A percentile compares a stretch with the other conserved stretches of the same genome.
Evolutionary conservation across 1,140 invertebrate species (phyloP).

Genomic region (Globodera rostochiensis): DNA sequence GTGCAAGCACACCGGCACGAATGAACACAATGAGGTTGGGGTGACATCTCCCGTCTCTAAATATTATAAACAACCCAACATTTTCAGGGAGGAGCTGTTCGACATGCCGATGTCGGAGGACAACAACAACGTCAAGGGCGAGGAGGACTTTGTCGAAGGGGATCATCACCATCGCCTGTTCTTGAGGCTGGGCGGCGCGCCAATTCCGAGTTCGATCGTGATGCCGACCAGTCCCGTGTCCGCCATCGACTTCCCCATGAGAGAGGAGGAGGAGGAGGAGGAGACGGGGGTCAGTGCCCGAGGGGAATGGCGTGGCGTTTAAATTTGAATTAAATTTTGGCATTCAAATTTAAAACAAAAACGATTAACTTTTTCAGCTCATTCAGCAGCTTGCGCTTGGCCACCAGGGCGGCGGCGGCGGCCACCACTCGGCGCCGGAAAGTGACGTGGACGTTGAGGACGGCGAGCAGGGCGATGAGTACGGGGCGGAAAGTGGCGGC

Average conservation of each 20-base stretch:
- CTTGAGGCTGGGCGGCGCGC: slow-evolving; percentile 1
- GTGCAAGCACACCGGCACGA: slow-evolving; percentile 21
- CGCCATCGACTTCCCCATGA: slow-evolving; percentile 27
- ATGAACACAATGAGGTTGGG: slow-evolving; percentile 1
- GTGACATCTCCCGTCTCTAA: background rate
- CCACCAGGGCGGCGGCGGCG: background rate
- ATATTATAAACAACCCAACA: background rate
- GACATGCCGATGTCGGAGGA: background rate
- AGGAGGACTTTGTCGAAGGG: background rate
- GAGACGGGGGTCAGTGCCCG: background rate
- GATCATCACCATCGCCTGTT: background rate
- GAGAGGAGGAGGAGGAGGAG: slow-evolving; percentile 24
- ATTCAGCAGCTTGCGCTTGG: slow-evolving; percentile 7
- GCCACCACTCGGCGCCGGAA: slow-evolving; percentile 4
- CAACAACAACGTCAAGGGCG: background rate
- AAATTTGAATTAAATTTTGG: background rate
- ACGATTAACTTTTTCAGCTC: background rate
- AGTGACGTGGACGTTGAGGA: slow-evolving; percentile 27
- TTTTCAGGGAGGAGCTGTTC: slow-evolving; percentile 13
- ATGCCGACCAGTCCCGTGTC: slow-evolving; percentile 20
- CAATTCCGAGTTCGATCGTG: background rate
- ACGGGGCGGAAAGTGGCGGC: background rate
- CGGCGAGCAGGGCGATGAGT: background rate
- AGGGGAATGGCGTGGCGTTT: background rate
- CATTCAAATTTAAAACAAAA: no score